Evolutionary conservation across 2,797 vertebrate genomes (phyloP), one percentile per base, ranked within the genome.

Genomic region (Pipistrellus pipistrellus): DNA sequence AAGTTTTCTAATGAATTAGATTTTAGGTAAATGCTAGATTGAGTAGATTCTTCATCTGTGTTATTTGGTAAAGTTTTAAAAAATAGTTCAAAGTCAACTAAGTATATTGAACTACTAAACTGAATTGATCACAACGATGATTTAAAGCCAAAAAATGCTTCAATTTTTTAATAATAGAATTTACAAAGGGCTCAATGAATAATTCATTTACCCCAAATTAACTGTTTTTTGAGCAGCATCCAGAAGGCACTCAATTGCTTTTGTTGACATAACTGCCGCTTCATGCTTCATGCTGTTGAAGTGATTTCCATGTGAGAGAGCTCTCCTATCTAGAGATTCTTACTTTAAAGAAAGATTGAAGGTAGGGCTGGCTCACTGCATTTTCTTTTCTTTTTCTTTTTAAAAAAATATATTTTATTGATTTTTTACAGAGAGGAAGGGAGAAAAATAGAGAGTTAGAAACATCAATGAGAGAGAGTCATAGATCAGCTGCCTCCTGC

Each of bases 1-100:
- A 86, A 25, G 8, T 41, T 69, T 93, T 25, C 62, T 91, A 84
- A 91, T 82, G 68, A 92, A 85, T 93, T 69, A n/a, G n/a, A 88
- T 59, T 90, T 53, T 64, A 90, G 72, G 72, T 72, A 64, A 38
- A 51, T 59, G 27, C 32, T 41, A 44, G 15, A 64, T 59, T 88
- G 44, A 64, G 51, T 30, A 78, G 38, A 8, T 86, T 77, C 71
- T 51, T 41, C 32, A 86, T 83, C 57, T 89, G 25, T 55, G 32
- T 82, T 68, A 48, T 62, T 82, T 21, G 66, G 53, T 21, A 53
- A 82, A 23, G 30, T 84, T 87, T 87, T 90, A 62, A 25, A 82
- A 88, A 95, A n/a, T 64, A 41, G 46, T 72, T 72, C 25, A 85
- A 82, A 94, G 69, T 88, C 75, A 85, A 30, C 48, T 72, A 68